A percentile compares a stretch with the other conserved stretches of the same genome.
These are phyloP conservation scores for Pectinophora gossypiella DNA, from an alignment of 1,140 invertebrate species.

Conservation along the genomic window DNA sequence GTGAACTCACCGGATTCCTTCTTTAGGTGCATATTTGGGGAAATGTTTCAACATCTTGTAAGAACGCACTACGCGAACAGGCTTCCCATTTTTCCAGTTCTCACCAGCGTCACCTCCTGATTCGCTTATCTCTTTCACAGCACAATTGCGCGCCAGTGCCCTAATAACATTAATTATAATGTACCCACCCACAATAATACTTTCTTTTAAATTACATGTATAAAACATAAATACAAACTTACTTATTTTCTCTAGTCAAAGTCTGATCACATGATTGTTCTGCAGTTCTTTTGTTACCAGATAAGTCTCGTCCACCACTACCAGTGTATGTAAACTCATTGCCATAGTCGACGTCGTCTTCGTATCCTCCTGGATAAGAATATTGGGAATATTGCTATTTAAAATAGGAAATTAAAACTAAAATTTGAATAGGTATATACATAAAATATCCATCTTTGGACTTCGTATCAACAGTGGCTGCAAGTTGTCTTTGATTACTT, in stretches of 20 bases:
- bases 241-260: conserved; percentile 87
- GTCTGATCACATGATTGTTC: conserved; percentile 89
- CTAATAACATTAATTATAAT: conserved; percentile 67
- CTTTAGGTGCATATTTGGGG: conserved; percentile 86
- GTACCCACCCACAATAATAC: too few relatives aligned
- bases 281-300: conserved; percentile 89
- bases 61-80: conserved; percentile 87
- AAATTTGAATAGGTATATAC: too few relatives aligned
- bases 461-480: too few relatives aligned
- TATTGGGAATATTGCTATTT: neutral
- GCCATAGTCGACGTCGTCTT: conserved; percentile 91
- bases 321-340: conserved; percentile 91
- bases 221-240: too few relatives aligned
- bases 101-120: conserved; percentile 83
- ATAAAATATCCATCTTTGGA: too few relatives aligned
- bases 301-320: conserved; percentile 87
- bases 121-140: conserved; percentile 79
- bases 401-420: too few relatives aligned
- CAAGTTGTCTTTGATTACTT: too few relatives aligned
- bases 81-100: conserved; percentile 83
- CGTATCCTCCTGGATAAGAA: conserved; percentile 82
- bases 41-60: conserved; percentile 83
- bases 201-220: too few relatives aligned
- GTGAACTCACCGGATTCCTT: conserved; percentile 78
- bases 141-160: conserved; percentile 88